Evolutionary conservation across 2,113 vertebrate genomes (phyloP), one percentile per base, ranked within the genome.

Genomic region (Toxostoma redivivum): DNA sequence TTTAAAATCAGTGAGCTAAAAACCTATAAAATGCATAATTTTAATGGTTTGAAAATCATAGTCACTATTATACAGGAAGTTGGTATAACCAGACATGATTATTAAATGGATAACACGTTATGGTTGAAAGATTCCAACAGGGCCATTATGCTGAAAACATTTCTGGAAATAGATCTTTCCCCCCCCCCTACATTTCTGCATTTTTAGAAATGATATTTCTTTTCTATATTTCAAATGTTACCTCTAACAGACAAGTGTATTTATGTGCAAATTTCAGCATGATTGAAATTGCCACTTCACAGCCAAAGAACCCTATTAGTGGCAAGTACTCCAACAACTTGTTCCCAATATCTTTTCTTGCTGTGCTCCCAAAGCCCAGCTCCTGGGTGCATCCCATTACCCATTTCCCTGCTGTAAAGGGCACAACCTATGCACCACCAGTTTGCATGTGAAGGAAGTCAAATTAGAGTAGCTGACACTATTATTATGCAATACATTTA

Each of bases 1-100:
- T 87, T 94, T 90, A 94, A 93, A 96, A 83, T 66, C 81, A 94
- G 74, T 81, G 88, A 92, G 44, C 81, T 87, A 93, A 85, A 95
- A 93, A 73, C 45, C 73, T 77, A 70, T 94, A 80, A 91, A 93
- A 85, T 91, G 42, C 51, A 88, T 90, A 62, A 82, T 90, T 93
- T 90, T 83, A 95, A 93, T 93, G 77, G 88, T 90, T 83, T 80
- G 58, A 93, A 91, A 88, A 87, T 92, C 58, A 33, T 35, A 93
- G 50, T 82, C 47, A 38, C 50, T 90, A 24, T 86, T 86, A 44
- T 60, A 90, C 33, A 73, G 88, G 78, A 91, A 94, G 74, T 74
- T 72, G 50, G 28, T 85, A 78, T 83, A 96, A 94, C 44, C 45
- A 82, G 77, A 56, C 66, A 69, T 19, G 45, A 84, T 80, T 91